phyloP scores from a whole-genome alignment of 1,140 invertebrate species.

The Thaumatotibia leucotreta region DNA sequence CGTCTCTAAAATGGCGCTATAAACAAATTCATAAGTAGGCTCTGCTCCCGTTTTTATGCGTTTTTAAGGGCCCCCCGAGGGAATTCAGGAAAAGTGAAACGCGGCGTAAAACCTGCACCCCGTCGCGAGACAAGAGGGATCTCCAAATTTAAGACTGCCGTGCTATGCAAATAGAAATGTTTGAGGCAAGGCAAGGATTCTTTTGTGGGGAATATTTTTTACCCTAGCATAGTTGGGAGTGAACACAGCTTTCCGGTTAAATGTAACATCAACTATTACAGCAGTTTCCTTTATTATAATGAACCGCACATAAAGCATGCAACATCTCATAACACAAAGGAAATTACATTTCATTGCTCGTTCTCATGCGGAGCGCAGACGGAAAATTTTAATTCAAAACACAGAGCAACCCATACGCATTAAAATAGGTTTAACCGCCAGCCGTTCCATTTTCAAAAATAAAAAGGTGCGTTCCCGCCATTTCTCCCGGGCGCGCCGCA shows the following conservation, averaged over 20 bases:
- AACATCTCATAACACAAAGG: conserved; percentile 33
- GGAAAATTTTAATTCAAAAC: conserved; percentile 71
- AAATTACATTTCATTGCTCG: conserved; percentile 71
- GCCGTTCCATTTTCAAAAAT: conserved; percentile 69
- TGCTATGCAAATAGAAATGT: conserved; percentile 17
- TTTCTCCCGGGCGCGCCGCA: conserved; percentile 69
- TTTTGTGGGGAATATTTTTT: neutral
- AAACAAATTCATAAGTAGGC: conserved; percentile 76
- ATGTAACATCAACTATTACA: neutral
- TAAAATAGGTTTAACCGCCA: conserved; percentile 74
- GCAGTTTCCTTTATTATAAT: neutral
- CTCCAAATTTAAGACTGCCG: conserved; percentile 29
- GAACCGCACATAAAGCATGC: neutral
- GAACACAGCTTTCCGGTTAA: neutral
- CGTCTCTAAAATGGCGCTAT: conserved; percentile 58
- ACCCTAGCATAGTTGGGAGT: neutral
- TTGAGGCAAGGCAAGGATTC: neutral
- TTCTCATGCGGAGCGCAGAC: conserved; percentile 35
- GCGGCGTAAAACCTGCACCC: conserved; percentile 59
- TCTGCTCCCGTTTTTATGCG: conserved; percentile 62
- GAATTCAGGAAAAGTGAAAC: conserved; percentile 58
- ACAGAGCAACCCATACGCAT: conserved; percentile 67
- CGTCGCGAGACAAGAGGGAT: conserved; percentile 50
- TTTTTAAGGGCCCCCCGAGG: conserved; percentile 63
- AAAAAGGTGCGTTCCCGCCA: conserved; percentile 69